These are phyloP conservation scores for Tragelaphus scriptus DNA, from an alignment of 2,113 vertebrate species.

Conservation along the genomic window DNA sequence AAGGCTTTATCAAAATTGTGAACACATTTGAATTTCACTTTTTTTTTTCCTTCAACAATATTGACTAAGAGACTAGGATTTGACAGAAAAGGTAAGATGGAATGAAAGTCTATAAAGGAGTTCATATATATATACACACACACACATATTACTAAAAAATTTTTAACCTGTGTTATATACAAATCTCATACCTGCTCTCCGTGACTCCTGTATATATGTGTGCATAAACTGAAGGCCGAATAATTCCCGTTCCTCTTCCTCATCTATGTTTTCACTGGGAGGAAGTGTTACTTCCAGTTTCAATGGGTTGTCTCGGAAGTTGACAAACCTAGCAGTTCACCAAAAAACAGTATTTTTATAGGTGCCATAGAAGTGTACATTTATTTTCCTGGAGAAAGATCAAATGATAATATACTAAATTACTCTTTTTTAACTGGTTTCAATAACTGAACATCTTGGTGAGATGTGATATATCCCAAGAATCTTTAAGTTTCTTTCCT, in stretches of 20 bases:
- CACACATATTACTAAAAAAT: neutral
- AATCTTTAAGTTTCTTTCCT: slow-evolving; percentile 16
- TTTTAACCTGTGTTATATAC: neutral
- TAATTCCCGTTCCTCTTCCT: slow-evolving; percentile 89
- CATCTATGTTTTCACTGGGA: slow-evolving; percentile 69
- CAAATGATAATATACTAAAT: slow-evolving; percentile 9
- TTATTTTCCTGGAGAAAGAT: slow-evolving; percentile 12
- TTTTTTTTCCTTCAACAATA: neutral
- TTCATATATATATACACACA: neutral
- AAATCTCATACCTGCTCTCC: slow-evolving; percentile 71
- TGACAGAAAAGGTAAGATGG: neutral
- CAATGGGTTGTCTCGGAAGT: slow-evolving; percentile 96
- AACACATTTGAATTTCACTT: neutral
- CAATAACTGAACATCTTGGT: neutral
- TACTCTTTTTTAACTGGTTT: neutral
- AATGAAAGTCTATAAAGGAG: neutral
- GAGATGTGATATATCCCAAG: neutral
- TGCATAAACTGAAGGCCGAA: slow-evolving; percentile 95
- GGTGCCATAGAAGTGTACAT: neutral
- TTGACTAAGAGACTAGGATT: neutral
- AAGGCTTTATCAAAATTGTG: neutral
- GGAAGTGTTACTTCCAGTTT: slow-evolving; percentile 85
- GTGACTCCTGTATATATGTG: slow-evolving; percentile 87
- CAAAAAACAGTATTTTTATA: slow-evolving; percentile 55
- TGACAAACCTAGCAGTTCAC: slow-evolving; percentile 90